phyloP scores from a whole-genome alignment of 2,113 vertebrate genomes.

The Trogon melanurus region DNA sequence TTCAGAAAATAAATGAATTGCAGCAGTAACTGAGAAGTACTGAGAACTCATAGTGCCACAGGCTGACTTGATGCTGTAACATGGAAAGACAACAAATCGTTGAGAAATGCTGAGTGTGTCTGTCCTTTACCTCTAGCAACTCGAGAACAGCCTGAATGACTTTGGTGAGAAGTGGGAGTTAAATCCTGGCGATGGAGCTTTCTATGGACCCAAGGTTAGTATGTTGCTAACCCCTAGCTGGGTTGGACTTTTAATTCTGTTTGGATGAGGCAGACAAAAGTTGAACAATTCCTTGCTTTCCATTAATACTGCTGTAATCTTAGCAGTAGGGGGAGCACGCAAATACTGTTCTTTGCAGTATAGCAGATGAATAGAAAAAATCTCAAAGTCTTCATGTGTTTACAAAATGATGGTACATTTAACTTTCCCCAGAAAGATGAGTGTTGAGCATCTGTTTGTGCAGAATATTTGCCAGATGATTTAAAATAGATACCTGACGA shows the following conservation, averaged over 20 bases:
- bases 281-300: neutral
- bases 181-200: slow-evolving; percentile 96
- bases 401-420: neutral
- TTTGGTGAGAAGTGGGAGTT: slow-evolving; percentile 96
- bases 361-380: neutral
- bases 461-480: neutral
- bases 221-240: neutral
- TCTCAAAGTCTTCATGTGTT: neutral
- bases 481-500: neutral
- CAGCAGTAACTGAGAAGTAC: neutral
- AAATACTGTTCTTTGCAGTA: neutral
- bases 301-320: neutral
- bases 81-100: neutral
- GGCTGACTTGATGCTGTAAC: neutral
- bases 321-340: neutral
- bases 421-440: neutral
- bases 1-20: neutral
- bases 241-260: neutral
- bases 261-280: neutral
- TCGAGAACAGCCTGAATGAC: slow-evolving; percentile 94
- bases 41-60: neutral
- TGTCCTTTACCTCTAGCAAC: slow-evolving; percentile 85
- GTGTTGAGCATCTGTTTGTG: neutral
- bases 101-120: neutral
- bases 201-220: slow-evolving; percentile 97